Conservation (phyloP, 2,888 invertebrate genomes). For the Siphonodentalium dalli region DNA sequence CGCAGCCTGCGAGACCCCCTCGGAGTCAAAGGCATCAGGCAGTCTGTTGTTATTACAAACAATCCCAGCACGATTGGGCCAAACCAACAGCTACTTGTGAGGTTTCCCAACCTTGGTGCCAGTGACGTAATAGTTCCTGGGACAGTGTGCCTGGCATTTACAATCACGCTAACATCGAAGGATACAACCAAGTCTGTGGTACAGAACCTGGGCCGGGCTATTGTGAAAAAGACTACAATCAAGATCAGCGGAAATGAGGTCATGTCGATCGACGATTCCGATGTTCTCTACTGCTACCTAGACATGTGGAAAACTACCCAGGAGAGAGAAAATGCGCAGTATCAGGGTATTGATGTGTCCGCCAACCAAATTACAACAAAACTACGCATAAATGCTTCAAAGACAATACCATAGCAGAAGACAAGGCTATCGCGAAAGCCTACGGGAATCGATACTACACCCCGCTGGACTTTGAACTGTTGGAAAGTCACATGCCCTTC, state of each 20-base stretch:
- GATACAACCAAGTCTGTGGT: conserved; percentile 24
- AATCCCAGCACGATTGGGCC: conserved; percentile 30
- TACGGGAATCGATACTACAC: too few relatives aligned
- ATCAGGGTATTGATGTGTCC: too few relatives aligned
- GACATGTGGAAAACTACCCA: conserved; percentile 19
- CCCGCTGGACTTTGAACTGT: too few relatives aligned
- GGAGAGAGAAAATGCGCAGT: conserved; percentile 21
- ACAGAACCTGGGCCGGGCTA: conserved; percentile 28
- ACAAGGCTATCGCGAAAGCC: too few relatives aligned
- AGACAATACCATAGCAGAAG: too few relatives aligned
- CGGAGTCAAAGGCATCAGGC: conserved; percentile 26
- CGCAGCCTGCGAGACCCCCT: conserved; percentile 23
- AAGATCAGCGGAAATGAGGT: conserved; percentile 28
- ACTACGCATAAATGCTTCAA: too few relatives aligned
- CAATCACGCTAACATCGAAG: conserved; percentile 17
- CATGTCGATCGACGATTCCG: conserved; percentile 27
- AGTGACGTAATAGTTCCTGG: conserved; percentile 30
- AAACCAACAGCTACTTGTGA: conserved; percentile 29
- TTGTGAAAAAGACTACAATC: conserved; percentile 29
- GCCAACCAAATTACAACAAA: too few relatives aligned
- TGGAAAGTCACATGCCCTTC: too few relatives aligned
- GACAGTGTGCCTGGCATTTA: conserved; percentile 25
- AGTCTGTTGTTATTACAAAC: conserved; percentile 28
- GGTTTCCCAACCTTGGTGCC: conserved; percentile 29
- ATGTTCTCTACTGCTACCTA: conserved; percentile 25